Evolutionary conservation across 2,113 vertebrate genomes (phyloP).

Genomic region (Malaclemys terrapin): DNA sequence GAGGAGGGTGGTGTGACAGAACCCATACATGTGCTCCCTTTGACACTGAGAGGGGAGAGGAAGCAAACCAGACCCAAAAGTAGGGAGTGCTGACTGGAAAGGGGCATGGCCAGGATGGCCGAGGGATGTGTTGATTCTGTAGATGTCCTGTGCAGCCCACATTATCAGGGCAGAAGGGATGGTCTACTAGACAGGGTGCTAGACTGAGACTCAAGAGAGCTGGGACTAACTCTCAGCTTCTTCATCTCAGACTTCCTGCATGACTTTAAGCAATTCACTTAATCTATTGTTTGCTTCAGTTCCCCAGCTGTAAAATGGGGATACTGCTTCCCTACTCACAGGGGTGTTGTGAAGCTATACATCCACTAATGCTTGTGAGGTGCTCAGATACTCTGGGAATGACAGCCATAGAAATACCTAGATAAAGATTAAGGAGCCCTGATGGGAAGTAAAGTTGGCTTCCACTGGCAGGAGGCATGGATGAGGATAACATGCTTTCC

Average conservation of each 20-base stretch:
- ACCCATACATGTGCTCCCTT: not conserved
- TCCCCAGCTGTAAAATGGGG: not conserved
- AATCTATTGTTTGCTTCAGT: not conserved
- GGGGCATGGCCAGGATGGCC: not conserved
- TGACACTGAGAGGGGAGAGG: not conserved
- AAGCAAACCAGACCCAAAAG: accelerated
- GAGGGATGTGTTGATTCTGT: not conserved
- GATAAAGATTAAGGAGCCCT: not conserved
- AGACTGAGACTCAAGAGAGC: not conserved
- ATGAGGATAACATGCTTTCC: not conserved
- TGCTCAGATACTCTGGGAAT: not conserved
- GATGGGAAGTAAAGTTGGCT: not conserved
- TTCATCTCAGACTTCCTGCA: not conserved
- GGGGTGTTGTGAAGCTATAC: not conserved
- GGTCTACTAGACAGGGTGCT: not conserved
- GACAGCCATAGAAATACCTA: not conserved
- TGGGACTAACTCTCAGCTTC: not conserved
- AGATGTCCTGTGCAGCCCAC: accelerated
- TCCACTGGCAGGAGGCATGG: not conserved
- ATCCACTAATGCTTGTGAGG: accelerated
- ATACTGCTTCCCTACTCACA: not conserved
- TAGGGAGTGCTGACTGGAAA: accelerated
- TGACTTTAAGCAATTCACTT: not conserved
- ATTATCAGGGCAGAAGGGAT: not conserved
- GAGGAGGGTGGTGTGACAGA: not conserved